These are phyloP conservation scores for Eulemur macaco DNA, from an alignment of 2,113 vertebrate genomes.

Conservation along the genomic window DNA sequence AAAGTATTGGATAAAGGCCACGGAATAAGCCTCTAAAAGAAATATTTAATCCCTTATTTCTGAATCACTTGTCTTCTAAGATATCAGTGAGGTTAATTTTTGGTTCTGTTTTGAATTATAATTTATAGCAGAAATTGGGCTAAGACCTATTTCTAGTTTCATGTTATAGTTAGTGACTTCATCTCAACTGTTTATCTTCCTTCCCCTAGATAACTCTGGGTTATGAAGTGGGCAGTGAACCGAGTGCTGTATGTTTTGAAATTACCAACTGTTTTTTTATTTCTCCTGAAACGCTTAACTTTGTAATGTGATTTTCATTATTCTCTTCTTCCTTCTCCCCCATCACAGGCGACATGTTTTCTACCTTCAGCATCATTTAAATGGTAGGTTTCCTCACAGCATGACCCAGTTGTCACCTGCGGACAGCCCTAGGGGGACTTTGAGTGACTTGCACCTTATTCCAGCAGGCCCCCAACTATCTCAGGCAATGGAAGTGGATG, in stretches of 20 bases:
- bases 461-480: constrained; percentile 67
- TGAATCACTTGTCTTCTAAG: constrained; percentile 37
- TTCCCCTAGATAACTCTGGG: not conserved
- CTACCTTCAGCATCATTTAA: constrained; percentile 92
- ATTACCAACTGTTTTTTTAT: constrained; percentile 2
- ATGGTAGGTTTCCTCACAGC: constrained; percentile 77
- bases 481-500: constrained; percentile 93
- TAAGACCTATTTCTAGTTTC: constrained; percentile 27
- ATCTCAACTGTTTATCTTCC: not conserved
- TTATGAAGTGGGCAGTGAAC: not conserved
- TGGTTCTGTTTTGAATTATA: constrained; percentile 44
- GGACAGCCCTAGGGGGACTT: constrained; percentile 76
- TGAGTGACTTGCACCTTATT: constrained; percentile 77
- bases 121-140: not conserved
- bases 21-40: not conserved
- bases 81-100: not conserved
- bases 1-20: not conserved
- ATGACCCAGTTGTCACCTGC: constrained; percentile 51
- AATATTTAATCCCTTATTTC: not conserved
- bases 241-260: not conserved
- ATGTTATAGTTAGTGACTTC: not conserved
- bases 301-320: not conserved
- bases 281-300: constrained; percentile 21
- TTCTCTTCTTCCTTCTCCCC: not conserved
- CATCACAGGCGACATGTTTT: constrained; percentile 90